phyloP scores from a whole-genome alignment of 2,113 vertebrate genomes.

The Astatoreochromis straeleni region DNA sequence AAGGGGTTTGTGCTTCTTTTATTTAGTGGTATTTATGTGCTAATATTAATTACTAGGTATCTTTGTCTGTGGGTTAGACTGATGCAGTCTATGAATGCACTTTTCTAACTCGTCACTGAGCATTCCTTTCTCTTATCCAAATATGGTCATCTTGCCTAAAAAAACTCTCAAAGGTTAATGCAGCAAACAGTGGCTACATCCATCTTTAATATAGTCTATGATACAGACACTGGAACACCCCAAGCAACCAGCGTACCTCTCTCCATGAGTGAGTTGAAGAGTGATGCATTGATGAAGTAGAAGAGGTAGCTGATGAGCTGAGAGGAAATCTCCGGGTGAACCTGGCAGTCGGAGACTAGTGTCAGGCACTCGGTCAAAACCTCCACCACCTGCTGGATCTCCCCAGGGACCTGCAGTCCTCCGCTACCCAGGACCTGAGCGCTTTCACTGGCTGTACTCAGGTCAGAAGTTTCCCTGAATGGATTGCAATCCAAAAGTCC shows the following conservation, averaged over 20 bases:
- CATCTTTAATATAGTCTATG: not conserved
- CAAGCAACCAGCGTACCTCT: conserved; percentile 55
- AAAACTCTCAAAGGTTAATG: not conserved
- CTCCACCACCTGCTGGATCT: conserved; percentile 54
- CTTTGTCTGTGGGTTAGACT: not conserved
- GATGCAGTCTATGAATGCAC: not conserved
- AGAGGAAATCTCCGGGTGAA: conserved; percentile 68
- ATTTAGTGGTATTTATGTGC: not conserved
- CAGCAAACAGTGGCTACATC: not conserved
- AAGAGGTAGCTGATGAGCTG: conserved; percentile 77
- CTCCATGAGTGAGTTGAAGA: conserved; percentile 80
- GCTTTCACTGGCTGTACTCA: not conserved
- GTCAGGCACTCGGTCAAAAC: conserved; percentile 56
- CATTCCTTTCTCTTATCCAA: not conserved
- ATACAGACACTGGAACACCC: not conserved
- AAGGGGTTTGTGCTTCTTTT: not conserved
- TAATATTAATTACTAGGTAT: not conserved
- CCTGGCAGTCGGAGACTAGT: conserved; percentile 58
- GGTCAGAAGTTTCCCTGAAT: conserved; percentile 44
- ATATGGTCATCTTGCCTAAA: not conserved
- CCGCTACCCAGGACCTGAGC: conserved; percentile 3
- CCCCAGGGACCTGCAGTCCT: conserved; percentile 35
- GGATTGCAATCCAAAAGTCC: conserved; percentile 72
- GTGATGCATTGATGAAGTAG: conserved; percentile 78
- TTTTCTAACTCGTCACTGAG: not conserved